Evolutionary conservation across 2,113 vertebrate species (phyloP), one percentile per base, ranked within the genome.

Genomic region (Gasterosteus aculeatus): DNA sequence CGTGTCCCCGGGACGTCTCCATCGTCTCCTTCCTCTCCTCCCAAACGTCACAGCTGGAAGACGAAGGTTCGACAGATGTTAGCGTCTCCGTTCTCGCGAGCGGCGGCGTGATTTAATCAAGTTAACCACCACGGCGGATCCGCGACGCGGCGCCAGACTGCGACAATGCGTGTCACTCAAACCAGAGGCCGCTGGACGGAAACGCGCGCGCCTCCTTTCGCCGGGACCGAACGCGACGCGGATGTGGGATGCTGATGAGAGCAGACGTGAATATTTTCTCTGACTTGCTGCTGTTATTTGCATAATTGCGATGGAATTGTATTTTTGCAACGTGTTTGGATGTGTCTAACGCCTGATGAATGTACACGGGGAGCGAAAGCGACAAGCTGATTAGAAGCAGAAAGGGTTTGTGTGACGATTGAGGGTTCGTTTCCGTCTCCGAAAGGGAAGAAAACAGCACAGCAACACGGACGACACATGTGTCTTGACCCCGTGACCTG

Each of bases 231-330:
- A 56, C 41, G 41, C 2, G 0, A 10, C 29, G 47, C 38, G 16
- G 11, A 77, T 62, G 31, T 76, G n/a, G 81, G 72, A 77, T 0
- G 60, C 41, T 83, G 82, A 87, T 82, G 18, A n/a, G 70, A 83
- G 75, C 1, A 81, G 72, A 77, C 60, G n/a, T 12, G 29, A 73
- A 54, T 53, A 58, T 83, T 85, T 60, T 73, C 78, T 54, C 62
- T 66, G 65, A 69, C 54, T 57, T 69, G 70, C 67, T 53, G 9
- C 19, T 41, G 79, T 81, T 76, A 80, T 80, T 58, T 59, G 31
- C 42, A 72, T 85, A 82, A 89, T 81, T 85, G 70, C 71, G 57
- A 16, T 70, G 39, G 75, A 87, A 80, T 70, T 75, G 54, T 75
- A 64, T 76, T 72, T 84, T 71, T 81, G 33, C 63, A 11, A 41